Base-by-base conservation (phyloP, 1,140 invertebrate genomes). In the Cydia amplana region DNA sequence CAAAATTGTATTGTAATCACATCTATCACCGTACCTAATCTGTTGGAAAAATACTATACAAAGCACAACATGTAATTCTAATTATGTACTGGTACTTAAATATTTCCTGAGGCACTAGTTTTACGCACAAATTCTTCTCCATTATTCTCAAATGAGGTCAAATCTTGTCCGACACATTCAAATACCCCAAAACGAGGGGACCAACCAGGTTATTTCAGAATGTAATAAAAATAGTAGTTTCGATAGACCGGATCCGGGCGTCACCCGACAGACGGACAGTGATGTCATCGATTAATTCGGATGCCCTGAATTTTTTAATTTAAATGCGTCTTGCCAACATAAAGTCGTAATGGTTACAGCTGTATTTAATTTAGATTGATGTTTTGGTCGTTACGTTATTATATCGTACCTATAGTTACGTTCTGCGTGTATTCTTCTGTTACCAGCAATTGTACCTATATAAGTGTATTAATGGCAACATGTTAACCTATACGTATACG, bases 221-320 rank as follows among this genome's bases (percentile, higher is more conserved):
- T 78, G 86, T 82, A 89, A 90, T 91, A 91, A 89, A 91, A 90
- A 91, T 89, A 88, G 84, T 87, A 79, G 81, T 87, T 87, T 87
- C 82, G 82, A 91, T 88, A 83, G 82, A 77, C 90, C 88, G 90
- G 88, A 90, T 91, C 88, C 88, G 88, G 86, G 85, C 83, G 83
- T 83, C 84, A 82, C 85, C 82, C 77, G 72, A 79, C 83, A 67
- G 81, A 87, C 84, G 72, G 81, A 87, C 85, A 82, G 81, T 91
- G 86, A 90, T 87, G 87, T 90, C 88, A 90, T 89, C 87, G 81
- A 83, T 87, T 83, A 75, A 86, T 84, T 75, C 81, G 65, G 76
- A 76, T 80, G 76, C 73, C 28, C 65, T 20, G 55, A 23, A 12
- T 60, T 60, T 55, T 60, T 23, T 51, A 65, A 23, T 65, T 36